Base-by-base conservation (phyloP, 2,888 invertebrate species). In the Heliconius sara region DNA sequence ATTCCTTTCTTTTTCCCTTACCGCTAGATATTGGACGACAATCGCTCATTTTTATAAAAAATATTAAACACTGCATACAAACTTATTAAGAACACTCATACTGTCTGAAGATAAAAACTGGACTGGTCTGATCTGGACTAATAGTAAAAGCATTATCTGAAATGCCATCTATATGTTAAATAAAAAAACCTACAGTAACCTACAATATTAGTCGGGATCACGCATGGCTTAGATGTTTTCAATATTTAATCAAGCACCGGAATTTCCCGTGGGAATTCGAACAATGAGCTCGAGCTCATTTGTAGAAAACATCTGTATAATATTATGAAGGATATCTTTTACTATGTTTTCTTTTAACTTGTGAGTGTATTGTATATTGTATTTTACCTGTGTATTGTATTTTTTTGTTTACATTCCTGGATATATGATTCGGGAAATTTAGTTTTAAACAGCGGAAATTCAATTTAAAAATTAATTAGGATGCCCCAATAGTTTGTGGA, bases 241-340 rank as follows among this genome's bases (percentile, higher is more conserved):
- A 78, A 80, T 78, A 76, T 72, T 76, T 80, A 76, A 80, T 79
- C 60, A 78, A 76, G 43, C 22, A 57, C 47, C 16, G 65, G 76
- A 78, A 67, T 80, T 78, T 78, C 80, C 75, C 78, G 57, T 80
- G 80, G 74, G 77, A 80, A 80, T 34, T 22, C 34, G 25, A 73
- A 74, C 77, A 80, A 80, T 74, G 52, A 63, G 77, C 47, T 67
- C 52, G 13, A 25, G 43, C 19, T 76, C 47, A 79, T 30, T 79
- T 76, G 70, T 75, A 68, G 30, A 60, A 25, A 67, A 79, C 66
- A 78, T 72, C 52, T 57, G 57, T 73, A 73, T 60, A 73, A 39
- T n/a, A 60, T 22, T 73, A 57, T 57, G n/a, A 57, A 73, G 67
- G 39, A 68, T 68, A n/a, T 68, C 10, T 39, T 68, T 68, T n/a